Conservation (phyloP, 64 coral and sea anemone species). For the Stichodactyla helianthus region DNA sequence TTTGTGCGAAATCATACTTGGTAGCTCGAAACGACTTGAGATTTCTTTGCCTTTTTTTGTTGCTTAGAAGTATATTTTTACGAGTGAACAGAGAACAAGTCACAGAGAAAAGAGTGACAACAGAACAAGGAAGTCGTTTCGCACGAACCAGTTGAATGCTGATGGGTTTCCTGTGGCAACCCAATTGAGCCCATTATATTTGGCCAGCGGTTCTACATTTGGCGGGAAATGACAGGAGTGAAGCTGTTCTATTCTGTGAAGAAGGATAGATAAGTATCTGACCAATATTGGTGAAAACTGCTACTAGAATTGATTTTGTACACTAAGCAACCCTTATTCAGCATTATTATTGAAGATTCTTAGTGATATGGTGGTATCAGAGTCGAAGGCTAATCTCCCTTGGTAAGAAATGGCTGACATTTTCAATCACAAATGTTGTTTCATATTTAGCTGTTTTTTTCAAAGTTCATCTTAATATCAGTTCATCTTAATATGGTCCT, state of each 20-base stretch:
- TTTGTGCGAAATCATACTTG: too few relatives aligned
- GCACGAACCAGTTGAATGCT: not conserved
- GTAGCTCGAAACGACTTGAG: too few relatives aligned
- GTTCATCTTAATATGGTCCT: too few relatives aligned
- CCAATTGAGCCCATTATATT: not conserved
- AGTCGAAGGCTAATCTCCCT: constrained; percentile 52
- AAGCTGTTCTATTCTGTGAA: not conserved
- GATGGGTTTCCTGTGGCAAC: not conserved
- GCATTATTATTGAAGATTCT: not conserved
- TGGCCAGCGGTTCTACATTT: not conserved
- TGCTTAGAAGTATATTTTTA: too few relatives aligned
- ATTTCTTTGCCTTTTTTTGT: too few relatives aligned
- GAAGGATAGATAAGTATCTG: not conserved
- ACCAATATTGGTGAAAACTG: not conserved
- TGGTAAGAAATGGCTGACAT: constrained; percentile 37
- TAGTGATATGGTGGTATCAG: constrained; percentile 43
- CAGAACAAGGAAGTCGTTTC: not conserved
- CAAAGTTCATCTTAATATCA: too few relatives aligned
- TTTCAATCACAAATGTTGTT: too few relatives aligned
- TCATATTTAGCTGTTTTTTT: too few relatives aligned
- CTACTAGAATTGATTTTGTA: not conserved
- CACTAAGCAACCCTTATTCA: not conserved
- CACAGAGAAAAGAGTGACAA: too few relatives aligned
- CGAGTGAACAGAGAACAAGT: too few relatives aligned
- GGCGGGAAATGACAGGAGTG: not conserved